Base-by-base conservation (phyloP, 2,113 vertebrate genomes). In the Chascanopsetta lugubris region DNA sequence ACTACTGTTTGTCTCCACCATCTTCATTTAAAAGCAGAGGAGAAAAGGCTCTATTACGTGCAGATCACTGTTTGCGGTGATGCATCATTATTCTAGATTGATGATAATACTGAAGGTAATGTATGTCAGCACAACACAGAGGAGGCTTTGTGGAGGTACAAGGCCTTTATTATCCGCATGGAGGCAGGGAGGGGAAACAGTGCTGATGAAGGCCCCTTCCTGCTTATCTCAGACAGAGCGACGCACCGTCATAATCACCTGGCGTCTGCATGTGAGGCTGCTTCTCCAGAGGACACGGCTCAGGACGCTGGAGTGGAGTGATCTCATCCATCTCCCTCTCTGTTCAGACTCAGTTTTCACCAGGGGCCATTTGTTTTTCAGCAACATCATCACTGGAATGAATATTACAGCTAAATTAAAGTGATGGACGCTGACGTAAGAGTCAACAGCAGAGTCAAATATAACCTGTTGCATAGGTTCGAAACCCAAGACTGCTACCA, bases 221-320 rank as follows among this genome's bases (percentile, higher is more conserved):
- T 84, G 79, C 80, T 75, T 70, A 77, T 87, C 77, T 80, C 79
- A 77, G 72, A 68, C 56, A n/a, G 71, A 54, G n/a, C 66, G 75
- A 77, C 75, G 83, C 60, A 36, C 20, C 84, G 81, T 75, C 36
- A 75, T 89, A 86, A 89, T 86, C 73, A 83, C 50, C 69, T 60
- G 72, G 68, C 56, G 75, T 84, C 79, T 84, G 69, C 55, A 72
- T 75, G 66, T 51, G 63, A 66, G 61, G 54, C 72, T 63, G n/a
- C 34, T 55, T 21, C 34, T 61, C 62, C 42, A 56, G 22, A 50
- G 45, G 49, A 51, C 43, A 60, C 43, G 36, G 43, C 40, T 72
- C 43, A 25, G 69, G 65, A 60, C n/a, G 30, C 43, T 73, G 29
- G 48, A 27, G 20, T 73, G 29, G 48, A 27, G 20, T 81, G 50